A percentile compares a stretch with the other conserved stretches of the same genome.
These are phyloP conservation scores for Heliornis fulica DNA, from an alignment of 2,113 vertebrate genomes.

Conservation along the genomic window DNA sequence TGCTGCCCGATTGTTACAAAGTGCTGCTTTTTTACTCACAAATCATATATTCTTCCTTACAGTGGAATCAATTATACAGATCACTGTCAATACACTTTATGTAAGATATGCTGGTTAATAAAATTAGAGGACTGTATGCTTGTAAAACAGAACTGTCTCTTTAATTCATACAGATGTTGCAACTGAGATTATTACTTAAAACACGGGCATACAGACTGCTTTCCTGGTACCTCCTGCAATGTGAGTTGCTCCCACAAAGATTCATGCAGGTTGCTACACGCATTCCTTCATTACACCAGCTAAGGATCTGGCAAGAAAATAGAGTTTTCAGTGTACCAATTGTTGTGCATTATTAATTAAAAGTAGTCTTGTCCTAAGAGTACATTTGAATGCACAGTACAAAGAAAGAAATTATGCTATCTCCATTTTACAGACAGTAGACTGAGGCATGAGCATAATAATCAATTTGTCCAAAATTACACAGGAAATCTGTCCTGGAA, in stretches of 20 bases:
- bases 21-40: background rate
- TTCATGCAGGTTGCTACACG: conserved; percentile 6
- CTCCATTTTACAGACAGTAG: background rate
- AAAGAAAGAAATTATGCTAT: background rate
- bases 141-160: background rate
- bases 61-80: background rate
- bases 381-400: background rate
- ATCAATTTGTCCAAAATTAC: background rate
- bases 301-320: conserved; percentile 7
- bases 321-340: background rate
- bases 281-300: background rate
- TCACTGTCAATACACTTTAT: background rate
- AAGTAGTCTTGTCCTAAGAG: background rate
- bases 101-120: background rate
- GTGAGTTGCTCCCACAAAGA: background rate
- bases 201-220: background rate
- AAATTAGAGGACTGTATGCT: background rate
- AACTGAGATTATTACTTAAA: background rate
- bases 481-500: background rate
- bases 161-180: background rate
- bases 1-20: background rate
- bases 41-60: background rate
- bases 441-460: background rate
- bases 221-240: background rate
- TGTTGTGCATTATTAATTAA: background rate